Evolutionary conservation across 92 coral and sea anemone genomes (phyloP).

Genomic region (Phenganax stokvisi): DNA sequence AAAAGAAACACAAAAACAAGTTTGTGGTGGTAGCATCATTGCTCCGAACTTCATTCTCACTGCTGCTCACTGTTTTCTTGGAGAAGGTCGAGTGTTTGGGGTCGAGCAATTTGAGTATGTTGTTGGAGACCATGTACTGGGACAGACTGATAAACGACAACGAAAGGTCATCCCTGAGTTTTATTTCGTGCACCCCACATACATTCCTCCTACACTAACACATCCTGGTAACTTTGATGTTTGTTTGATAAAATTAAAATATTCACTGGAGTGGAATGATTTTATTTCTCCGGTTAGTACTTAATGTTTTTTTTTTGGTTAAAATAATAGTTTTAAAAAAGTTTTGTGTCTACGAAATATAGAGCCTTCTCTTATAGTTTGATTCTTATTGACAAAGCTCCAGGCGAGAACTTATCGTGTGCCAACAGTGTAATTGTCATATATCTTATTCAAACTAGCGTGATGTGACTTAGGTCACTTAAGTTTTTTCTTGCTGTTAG

Average conservation of each 20-base stretch:
- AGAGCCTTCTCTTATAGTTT: too few relatives aligned
- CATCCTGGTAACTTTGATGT: conserved; percentile 78
- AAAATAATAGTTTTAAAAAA: too few relatives aligned
- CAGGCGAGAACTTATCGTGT: too few relatives aligned
- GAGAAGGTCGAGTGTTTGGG: not conserved
- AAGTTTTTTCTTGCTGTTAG: not conserved
- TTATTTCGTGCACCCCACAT: conserved; percentile 67
- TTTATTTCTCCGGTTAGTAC: conserved; percentile 34
- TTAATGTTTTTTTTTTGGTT: too few relatives aligned
- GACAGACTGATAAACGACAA: conserved; percentile 64
- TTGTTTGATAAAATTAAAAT: conserved; percentile 73
- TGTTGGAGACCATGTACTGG: conserved; percentile 76
- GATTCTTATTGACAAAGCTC: too few relatives aligned
- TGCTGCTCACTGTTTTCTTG: conserved; percentile 61
- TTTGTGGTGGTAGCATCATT: conserved; percentile 69
- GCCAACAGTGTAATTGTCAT: too few relatives aligned
- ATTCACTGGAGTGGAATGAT: conserved; percentile 60
- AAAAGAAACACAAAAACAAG: conserved; percentile 47
- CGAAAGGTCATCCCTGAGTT: conserved; percentile 60
- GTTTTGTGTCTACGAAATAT: too few relatives aligned
- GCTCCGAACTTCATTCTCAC: conserved; percentile 72
- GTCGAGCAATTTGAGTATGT: conserved; percentile 15
- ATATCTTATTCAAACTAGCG: too few relatives aligned
- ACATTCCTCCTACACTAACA: conserved; percentile 33
- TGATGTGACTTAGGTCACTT: not conserved